Evolutionary conservation across 1,140 invertebrate genomes (phyloP).

Genomic region (Battus philenor): DNA sequence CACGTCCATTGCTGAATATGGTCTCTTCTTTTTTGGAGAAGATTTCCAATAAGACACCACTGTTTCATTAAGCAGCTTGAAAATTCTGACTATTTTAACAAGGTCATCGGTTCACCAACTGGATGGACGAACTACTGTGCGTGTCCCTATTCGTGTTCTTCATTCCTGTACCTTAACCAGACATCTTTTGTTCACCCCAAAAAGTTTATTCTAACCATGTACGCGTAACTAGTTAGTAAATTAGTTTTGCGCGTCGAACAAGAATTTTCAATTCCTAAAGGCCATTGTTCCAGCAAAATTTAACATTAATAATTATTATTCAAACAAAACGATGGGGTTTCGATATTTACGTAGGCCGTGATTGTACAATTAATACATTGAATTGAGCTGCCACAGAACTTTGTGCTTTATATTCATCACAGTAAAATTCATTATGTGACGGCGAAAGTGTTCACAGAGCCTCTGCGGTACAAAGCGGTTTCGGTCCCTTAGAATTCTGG

Average conservation of each 20-base stretch:
- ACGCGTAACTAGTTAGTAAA: conserved; percentile 21
- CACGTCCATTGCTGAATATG: too few relatives aligned
- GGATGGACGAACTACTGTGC: too few relatives aligned
- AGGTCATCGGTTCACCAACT: too few relatives aligned
- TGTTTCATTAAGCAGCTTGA: too few relatives aligned
- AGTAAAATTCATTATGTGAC: conserved; percentile 9
- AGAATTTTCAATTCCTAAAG: conserved; percentile 36
- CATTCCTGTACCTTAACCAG: too few relatives aligned
- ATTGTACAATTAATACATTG: conserved; percentile 43
- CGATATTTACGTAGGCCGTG: conserved; percentile 51
- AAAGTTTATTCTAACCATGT: not conserved
- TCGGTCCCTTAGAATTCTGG: not conserved
- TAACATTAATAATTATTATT: conserved; percentile 45
- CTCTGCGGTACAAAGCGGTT: conserved; percentile 4
- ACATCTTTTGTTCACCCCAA: too few relatives aligned
- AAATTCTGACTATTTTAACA: too few relatives aligned
- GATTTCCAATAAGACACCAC: too few relatives aligned
- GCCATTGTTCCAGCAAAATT: conserved; percentile 41
- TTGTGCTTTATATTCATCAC: conserved; percentile 23
- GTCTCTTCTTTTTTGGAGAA: too few relatives aligned
- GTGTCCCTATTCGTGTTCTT: too few relatives aligned
- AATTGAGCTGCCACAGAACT: conserved; percentile 20
- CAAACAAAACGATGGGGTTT: conserved; percentile 39
- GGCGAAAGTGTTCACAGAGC: conserved; percentile 10
- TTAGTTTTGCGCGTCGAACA: conserved; percentile 31